Conservation (phyloP, 2,888 invertebrate genomes). For the Phytoseiulus persimilis region DNA sequence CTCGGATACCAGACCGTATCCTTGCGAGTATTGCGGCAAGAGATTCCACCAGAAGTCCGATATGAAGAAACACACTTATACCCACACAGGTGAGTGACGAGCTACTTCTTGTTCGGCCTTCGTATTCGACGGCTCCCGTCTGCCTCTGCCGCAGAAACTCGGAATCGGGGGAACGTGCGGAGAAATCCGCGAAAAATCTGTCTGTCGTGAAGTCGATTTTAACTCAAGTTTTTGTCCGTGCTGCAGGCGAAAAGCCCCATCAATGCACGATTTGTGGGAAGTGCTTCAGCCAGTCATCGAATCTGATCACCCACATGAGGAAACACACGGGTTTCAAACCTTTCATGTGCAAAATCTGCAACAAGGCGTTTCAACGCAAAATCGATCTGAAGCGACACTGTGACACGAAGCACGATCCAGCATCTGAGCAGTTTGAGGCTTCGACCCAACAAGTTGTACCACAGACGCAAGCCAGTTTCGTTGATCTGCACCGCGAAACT, state of each 20-base stretch:
- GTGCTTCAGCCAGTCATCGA: slow-evolving; percentile 95
- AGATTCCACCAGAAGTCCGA: slow-evolving; percentile 53
- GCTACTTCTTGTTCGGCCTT: background rate
- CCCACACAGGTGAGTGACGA: slow-evolving; percentile 50
- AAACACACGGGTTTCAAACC: slow-evolving; percentile 98
- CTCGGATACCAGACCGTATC: slow-evolving; percentile 53
- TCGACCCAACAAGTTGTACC: background rate
- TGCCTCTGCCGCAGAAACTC: too few relatives aligned
- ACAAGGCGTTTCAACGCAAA: slow-evolving; percentile 66
- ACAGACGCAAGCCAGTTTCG: background rate
- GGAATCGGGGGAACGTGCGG: too few relatives aligned
- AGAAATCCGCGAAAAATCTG: slow-evolving; percentile 9
- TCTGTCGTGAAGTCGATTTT: background rate
- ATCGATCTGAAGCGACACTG: slow-evolving; percentile 88
- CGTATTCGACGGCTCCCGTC: too few relatives aligned
- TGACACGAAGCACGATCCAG: slow-evolving; percentile 77
- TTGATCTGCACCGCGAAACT: background rate
- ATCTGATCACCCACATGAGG: slow-evolving; percentile 91
- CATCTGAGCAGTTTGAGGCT: slow-evolving; percentile 51
- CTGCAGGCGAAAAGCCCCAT: slow-evolving; percentile 92
- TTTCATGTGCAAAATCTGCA: slow-evolving; percentile 90
- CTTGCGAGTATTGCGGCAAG: slow-evolving; percentile 52
- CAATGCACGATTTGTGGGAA: slow-evolving; percentile 96
- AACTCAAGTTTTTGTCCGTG: slow-evolving; percentile 43
- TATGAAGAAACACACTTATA: slow-evolving; percentile 53